Evolutionary conservation across 2,888 invertebrate genomes (phyloP).

Genomic region (Nomada hirtipes): DNA sequence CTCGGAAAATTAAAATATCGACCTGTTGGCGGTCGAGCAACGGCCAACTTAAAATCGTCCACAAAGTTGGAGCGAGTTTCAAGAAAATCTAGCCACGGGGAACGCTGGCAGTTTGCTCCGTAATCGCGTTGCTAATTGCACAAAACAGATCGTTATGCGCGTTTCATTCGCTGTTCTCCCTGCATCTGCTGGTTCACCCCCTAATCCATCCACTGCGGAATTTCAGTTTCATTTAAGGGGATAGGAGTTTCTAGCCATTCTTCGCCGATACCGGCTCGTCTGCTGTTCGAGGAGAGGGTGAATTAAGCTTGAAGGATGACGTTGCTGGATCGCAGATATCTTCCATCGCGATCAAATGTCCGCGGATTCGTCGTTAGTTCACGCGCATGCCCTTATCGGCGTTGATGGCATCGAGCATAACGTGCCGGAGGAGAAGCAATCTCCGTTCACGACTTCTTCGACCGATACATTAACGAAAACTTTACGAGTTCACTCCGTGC

Average conservation of each 20-base stretch:
- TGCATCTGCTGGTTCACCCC: conserved; percentile 12
- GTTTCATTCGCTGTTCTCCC: conserved; percentile 11
- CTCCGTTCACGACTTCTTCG: conserved; percentile 14
- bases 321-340: conserved; percentile 1
- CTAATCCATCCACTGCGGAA: conserved; percentile 22
- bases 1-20: conserved; percentile 26
- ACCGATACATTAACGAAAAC: conserved; percentile 17
- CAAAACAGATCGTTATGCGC: conserved; percentile 20
- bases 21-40: neutral
- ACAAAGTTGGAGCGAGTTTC: neutral
- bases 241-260: conserved; percentile 29
- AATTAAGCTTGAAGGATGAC: conserved; percentile 35
- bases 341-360: conserved; percentile 37
- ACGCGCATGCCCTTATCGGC: neutral
- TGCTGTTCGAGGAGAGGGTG: neutral
- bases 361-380: neutral
- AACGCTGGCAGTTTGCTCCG: neutral
- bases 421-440: neutral
- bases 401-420: conserved; percentile 10
- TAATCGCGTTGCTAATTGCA: conserved; percentile 6
- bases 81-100: neutral
- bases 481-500: conserved; percentile 6
- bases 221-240: conserved; percentile 40
- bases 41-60: neutral
- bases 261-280: conserved; percentile 20